Percentiles rank a stretch among this genome's conserved stretches.
These are phyloP conservation scores for Athalia circularis DNA, from an alignment of 2,888 invertebrate species.

Conservation along the genomic window DNA sequence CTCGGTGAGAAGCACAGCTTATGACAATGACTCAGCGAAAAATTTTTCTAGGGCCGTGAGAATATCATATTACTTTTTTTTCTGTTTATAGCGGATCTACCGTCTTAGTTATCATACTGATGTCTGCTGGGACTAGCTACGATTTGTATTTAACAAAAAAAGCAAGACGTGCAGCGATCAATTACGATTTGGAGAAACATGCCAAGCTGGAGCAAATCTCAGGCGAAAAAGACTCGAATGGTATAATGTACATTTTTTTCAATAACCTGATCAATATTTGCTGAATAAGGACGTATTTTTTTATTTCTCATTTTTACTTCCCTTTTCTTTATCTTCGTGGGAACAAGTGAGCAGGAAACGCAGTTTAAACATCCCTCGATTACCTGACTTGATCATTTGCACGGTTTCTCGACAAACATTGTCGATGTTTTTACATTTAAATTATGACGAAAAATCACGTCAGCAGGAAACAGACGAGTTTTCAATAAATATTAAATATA, in stretches of 20 bases:
- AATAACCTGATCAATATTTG: neutral
- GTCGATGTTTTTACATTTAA: neutral
- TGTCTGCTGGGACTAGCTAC: conserved; percentile 82
- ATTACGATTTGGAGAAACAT: conserved; percentile 70
- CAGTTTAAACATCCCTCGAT: conserved; percentile 21
- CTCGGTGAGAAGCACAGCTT: neutral
- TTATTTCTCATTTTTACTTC: neutral
- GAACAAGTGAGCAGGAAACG: conserved; percentile 21
- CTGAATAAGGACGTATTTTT: neutral
- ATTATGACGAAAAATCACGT: neutral
- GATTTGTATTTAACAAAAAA: conserved; percentile 77
- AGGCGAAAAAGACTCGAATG: conserved; percentile 22
- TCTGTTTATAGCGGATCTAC: conserved; percentile 76
- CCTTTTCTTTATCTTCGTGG: conserved; percentile 15
- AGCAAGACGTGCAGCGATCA: conserved; percentile 54
- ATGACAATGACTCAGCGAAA: neutral
- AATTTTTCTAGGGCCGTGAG: conserved; percentile 3
- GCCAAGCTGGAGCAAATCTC: conserved; percentile 66
- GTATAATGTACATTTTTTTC: neutral
- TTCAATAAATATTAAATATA: neutral
- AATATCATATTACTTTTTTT: conserved; percentile 17
- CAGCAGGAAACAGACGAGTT: neutral
- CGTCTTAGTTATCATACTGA: conserved; percentile 75
- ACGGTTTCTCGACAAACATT: conserved; percentile 3
- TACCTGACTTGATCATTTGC: neutral